phyloP scores from a whole-genome alignment of 1,140 invertebrate genomes.

The Tenebrio molitor region DNA sequence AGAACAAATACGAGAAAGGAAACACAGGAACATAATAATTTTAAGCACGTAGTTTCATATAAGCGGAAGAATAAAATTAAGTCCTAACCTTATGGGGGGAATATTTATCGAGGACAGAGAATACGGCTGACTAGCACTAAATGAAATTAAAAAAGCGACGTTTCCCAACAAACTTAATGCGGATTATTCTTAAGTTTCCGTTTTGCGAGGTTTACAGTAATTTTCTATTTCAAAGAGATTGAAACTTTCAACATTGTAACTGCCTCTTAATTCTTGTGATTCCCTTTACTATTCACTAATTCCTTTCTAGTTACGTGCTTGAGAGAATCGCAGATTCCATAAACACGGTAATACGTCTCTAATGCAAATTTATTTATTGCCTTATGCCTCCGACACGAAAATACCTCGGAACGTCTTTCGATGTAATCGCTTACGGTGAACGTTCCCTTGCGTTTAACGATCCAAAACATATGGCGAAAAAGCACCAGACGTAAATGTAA shows the following conservation, averaged over 20 bases:
- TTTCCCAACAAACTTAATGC: conserved; percentile 4
- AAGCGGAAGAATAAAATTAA: conserved; percentile 40
- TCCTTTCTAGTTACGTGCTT: conserved; percentile 25
- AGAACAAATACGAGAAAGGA: conserved; percentile 25
- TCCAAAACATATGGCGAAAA: conserved; percentile 12
- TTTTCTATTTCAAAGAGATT: conserved; percentile 13
- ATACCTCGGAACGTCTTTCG: conserved; percentile 8
- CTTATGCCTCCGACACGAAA: conserved; percentile 20
- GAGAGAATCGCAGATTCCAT: conserved; percentile 13
- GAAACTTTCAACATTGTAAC: conserved; percentile 33
- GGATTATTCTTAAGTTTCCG: conserved; percentile 7
- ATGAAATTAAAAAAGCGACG: conserved; percentile 26
- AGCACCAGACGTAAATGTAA: conserved; percentile 19
- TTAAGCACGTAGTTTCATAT: conserved; percentile 41
- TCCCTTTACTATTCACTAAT: conserved; percentile 28
- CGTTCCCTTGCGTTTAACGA: neutral
- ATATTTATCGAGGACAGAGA: conserved; percentile 11
- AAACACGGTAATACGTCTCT: conserved; percentile 34
- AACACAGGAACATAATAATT: conserved; percentile 42
- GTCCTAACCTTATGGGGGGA: conserved; percentile 23
- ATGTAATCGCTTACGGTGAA: neutral
- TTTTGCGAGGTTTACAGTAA: conserved; percentile 12
- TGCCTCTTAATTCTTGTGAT: conserved; percentile 29
- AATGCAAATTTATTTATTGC: conserved; percentile 38
- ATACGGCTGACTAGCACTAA: neutral